A percentile compares a stretch with the other conserved stretches of the same genome.
Evolutionary conservation across 2,888 invertebrate genomes (phyloP).

Genomic region (Drosophila mercatorum): DNA sequence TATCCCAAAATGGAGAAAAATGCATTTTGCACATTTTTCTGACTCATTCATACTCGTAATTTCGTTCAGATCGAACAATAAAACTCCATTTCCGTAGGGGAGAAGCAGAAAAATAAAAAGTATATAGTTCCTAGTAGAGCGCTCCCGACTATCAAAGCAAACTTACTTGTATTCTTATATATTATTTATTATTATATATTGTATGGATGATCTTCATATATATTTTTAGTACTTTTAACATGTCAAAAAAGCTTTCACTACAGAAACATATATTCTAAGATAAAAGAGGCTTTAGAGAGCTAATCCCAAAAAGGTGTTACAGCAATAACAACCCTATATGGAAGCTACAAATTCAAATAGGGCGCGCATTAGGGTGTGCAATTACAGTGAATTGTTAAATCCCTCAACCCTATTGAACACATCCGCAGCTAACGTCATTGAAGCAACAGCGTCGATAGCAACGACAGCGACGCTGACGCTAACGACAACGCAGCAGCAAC

Average conservation of each 20-base stretch:
- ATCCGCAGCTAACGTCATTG: conserved; percentile 21
- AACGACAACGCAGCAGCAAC: conserved; percentile 31
- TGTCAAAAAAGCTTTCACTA: neutral
- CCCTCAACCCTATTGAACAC: conserved; percentile 32
- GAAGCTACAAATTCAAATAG: neutral
- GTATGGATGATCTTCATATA: neutral
- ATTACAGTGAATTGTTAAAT: conserved; percentile 3
- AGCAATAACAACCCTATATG: neutral
- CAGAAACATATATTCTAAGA: too few relatives aligned
- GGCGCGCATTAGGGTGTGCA: conserved; percentile 7
- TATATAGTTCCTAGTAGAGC: neutral
- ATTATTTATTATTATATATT: too few relatives aligned
- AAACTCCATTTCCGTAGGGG: neutral
- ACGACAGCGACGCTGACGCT: conserved; percentile 18
- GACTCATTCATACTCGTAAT: neutral
- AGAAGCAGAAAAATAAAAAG: neutral
- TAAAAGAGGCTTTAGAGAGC: neutral
- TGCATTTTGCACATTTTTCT: neutral
- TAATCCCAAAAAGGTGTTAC: neutral
- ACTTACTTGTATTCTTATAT: neutral
- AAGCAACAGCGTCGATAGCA: conserved; percentile 25
- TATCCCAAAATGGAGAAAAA: neutral
- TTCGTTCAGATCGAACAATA: neutral
- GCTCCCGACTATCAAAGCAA: neutral
- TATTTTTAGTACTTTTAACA: neutral